Percentiles rank a stretch among this genome's conserved stretches.
Evolutionary conservation across 2,797 vertebrate genomes (phyloP).

Genomic region (Choloepus didactylus): DNA sequence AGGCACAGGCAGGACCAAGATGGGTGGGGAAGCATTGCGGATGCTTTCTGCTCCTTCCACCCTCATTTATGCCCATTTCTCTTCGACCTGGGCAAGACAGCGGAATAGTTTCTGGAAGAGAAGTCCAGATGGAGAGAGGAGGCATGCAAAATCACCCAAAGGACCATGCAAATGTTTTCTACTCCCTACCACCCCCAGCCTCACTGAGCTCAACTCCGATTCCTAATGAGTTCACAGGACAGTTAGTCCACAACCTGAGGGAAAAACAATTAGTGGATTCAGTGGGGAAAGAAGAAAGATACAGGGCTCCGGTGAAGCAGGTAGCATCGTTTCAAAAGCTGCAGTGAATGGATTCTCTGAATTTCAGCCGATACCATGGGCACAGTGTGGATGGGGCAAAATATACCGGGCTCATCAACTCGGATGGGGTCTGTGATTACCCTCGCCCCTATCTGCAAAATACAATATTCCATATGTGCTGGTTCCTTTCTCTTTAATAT

Average conservation of each 20-base stretch:
- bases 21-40: not conserved
- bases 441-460: fast-evolving
- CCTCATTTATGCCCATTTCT: not conserved
- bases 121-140: not conserved
- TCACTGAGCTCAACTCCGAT: not conserved
- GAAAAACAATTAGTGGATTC: not conserved
- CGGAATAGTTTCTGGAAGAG: not conserved
- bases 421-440: no score
- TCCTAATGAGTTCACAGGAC: slow-evolving; percentile 4
- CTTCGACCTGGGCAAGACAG: not conserved
- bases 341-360: not conserved
- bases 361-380: no score
- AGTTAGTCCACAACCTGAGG: not conserved
- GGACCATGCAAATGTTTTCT: not conserved
- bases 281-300: not conserved
- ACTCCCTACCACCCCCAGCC: not conserved
- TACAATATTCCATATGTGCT: not conserved
- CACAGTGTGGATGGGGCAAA: no score
- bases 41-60: not conserved
- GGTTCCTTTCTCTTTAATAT: not conserved
- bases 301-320: not conserved
- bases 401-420: not conserved
- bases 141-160: not conserved
- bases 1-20: not conserved
- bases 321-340: not conserved